Conservation (phyloP, 1,140 invertebrate genomes). For the Hestina assimilis region DNA sequence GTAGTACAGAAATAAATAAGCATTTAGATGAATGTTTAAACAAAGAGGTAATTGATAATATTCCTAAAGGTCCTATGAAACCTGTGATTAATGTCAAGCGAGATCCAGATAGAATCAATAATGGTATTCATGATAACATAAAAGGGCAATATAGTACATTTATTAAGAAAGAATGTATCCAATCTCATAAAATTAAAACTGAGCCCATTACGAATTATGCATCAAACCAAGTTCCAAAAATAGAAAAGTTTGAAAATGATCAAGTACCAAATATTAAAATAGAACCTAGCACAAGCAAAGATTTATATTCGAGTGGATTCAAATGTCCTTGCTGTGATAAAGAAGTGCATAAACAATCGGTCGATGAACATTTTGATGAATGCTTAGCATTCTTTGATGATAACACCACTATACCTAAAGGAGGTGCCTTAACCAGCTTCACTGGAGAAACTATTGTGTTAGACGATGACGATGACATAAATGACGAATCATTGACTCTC, state of each 20-base stretch:
- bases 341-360: constrained; percentile 65
- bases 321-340: constrained; percentile 82
- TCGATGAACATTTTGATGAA: constrained; percentile 82
- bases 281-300: constrained; percentile 13
- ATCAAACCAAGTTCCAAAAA: not conserved
- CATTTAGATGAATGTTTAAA: constrained; percentile 80
- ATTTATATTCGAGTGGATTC: constrained; percentile 25
- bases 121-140: not conserved
- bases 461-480: constrained; percentile 55
- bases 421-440: constrained; percentile 45
- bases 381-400: constrained; percentile 75
- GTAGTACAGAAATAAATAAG: constrained; percentile 65
- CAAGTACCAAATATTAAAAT: constrained; percentile 20
- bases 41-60: constrained; percentile 60
- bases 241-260: not conserved
- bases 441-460: constrained; percentile 44
- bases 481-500: constrained; percentile 52
- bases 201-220: not conserved
- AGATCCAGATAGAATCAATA: constrained; percentile 7
- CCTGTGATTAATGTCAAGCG: constrained; percentile 13
- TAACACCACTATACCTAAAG: constrained; percentile 41
- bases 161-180: constrained; percentile 6
- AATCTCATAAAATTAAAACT: not conserved
- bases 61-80: constrained; percentile 42
- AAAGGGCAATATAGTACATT: not conserved